phyloP scores from a whole-genome alignment of 2,888 invertebrate genomes.

The Cosmopolites sordidus region DNA sequence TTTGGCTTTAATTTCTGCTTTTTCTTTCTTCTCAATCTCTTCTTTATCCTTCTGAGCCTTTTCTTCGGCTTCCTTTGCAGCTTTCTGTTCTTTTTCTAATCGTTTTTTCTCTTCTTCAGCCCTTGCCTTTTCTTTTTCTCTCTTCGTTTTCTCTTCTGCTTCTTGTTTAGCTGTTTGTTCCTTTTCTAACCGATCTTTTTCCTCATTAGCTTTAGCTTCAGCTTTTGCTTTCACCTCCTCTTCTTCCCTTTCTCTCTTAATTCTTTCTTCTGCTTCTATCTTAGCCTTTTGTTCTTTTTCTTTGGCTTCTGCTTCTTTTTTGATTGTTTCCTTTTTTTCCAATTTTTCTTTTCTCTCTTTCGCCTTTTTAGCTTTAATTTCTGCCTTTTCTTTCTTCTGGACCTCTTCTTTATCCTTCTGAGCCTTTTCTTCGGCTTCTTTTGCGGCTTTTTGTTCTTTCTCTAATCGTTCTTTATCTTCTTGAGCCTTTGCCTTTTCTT shows the following conservation, averaged over 20 bases:
- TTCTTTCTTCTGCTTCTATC: constrained; percentile 19
- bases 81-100: constrained; percentile 12
- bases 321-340: constrained; percentile 21
- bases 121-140: too few relatives aligned
- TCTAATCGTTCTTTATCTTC: constrained; percentile 21
- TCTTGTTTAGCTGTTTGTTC: constrained; percentile 20
- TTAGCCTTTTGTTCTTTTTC: constrained; percentile 24
- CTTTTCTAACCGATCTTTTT: too few relatives aligned
- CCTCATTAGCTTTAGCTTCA: constrained; percentile 16
- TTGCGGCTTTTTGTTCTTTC: constrained; percentile 1
- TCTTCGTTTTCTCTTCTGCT: constrained; percentile 14
- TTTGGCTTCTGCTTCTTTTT: constrained; percentile 27
- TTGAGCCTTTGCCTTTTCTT: constrained; percentile 22
- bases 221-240: constrained; percentile 21
- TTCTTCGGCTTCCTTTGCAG: constrained; percentile 21
- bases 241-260: constrained; percentile 14
- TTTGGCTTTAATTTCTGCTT: constrained; percentile 19
- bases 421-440: constrained; percentile 17
- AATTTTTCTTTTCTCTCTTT: constrained; percentile 6
- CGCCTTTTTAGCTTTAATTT: constrained; percentile 11
- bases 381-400: constrained; percentile 15
- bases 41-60: constrained; percentile 12
- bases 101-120: constrained; percentile 21
- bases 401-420: constrained; percentile 8
- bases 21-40: constrained; percentile 20